Evolutionary conservation across 2,113 vertebrate genomes (phyloP).

Genomic region (Zosterops borbonicus): DNA sequence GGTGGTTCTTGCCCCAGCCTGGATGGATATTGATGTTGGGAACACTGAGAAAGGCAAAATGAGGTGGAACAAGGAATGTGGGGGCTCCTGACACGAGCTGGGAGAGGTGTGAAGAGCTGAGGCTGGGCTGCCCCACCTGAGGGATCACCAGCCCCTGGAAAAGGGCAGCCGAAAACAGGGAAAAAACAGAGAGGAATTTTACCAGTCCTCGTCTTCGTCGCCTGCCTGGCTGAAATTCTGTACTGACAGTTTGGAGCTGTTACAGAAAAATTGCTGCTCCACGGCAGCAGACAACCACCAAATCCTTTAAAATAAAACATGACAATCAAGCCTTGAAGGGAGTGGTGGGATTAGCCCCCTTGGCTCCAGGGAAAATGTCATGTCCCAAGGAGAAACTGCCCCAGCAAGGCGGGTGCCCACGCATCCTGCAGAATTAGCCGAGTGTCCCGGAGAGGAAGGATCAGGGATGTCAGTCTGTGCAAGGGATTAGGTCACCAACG

Average conservation of each 20-base stretch:
- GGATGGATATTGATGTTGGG: rapidly evolving
- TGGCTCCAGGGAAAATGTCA: background rate
- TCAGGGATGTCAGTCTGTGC: conserved; percentile 15
- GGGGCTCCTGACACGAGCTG: background rate
- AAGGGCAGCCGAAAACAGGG: background rate
- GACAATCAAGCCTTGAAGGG: background rate
- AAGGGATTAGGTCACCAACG: background rate
- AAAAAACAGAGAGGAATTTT: background rate
- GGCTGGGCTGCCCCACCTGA: background rate
- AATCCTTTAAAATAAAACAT: background rate
- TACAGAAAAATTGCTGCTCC: conserved; percentile 5
- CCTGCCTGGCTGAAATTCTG: background rate
- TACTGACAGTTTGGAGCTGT: conserved; percentile 15
- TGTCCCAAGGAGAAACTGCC: conserved; percentile 32
- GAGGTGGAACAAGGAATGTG: rapidly evolving
- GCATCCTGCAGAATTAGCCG: background rate
- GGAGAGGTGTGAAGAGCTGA: background rate
- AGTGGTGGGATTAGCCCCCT: background rate
- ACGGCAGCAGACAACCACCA: background rate
- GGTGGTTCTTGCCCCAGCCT: background rate
- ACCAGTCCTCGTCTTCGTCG: background rate
- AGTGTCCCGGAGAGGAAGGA: conserved; percentile 9
- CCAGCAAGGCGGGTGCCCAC: background rate
- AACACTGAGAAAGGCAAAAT: background rate
- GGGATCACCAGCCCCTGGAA: background rate